Evolutionary conservation across 2,888 invertebrate species (phyloP).

Genomic region (Mechanitis messenoides): DNA sequence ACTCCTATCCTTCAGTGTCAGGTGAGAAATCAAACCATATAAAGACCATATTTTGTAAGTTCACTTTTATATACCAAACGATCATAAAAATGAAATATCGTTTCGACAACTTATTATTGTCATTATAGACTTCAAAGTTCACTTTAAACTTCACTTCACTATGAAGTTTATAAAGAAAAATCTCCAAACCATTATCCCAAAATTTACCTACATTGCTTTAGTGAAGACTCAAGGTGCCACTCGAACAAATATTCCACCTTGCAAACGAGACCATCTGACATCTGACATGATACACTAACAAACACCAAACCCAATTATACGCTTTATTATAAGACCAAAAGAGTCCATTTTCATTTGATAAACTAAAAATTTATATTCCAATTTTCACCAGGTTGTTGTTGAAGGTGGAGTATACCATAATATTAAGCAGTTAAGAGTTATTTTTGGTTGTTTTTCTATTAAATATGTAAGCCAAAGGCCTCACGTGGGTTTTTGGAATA

Average conservation of each 20-base stretch:
- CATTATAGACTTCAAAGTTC: too few species aligned
- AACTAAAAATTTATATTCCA: conserved; percentile 11
- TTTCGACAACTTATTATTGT: too few species aligned
- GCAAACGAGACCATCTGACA: conserved; percentile 58
- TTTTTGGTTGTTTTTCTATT: background rate
- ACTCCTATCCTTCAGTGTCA: conserved; percentile 9
- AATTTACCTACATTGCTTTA: background rate
- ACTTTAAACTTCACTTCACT: background rate
- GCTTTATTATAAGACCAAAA: conserved; percentile 23
- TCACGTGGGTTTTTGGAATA: conserved; percentile 31
- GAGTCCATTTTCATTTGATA: conserved; percentile 20
- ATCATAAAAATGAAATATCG: too few species aligned
- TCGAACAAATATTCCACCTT: conserved; percentile 58
- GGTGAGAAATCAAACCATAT: background rate
- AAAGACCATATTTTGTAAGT: too few species aligned
- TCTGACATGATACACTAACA: conserved; percentile 29
- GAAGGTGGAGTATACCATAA: conserved; percentile 7
- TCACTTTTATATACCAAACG: too few species aligned
- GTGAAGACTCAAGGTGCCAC: conserved; percentile 44
- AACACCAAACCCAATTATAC: conserved; percentile 20
- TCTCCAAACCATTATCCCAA: conserved; percentile 1
- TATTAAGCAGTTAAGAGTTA: conserved; percentile 2
- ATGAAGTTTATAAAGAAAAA: background rate
- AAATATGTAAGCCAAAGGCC: conserved; percentile 14
- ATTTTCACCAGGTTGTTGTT: conserved; percentile 7